Evolutionary conservation across 2,797 vertebrate genomes (phyloP), one percentile per base, ranked within the genome.

Genomic region (Graptemys geographica): DNA sequence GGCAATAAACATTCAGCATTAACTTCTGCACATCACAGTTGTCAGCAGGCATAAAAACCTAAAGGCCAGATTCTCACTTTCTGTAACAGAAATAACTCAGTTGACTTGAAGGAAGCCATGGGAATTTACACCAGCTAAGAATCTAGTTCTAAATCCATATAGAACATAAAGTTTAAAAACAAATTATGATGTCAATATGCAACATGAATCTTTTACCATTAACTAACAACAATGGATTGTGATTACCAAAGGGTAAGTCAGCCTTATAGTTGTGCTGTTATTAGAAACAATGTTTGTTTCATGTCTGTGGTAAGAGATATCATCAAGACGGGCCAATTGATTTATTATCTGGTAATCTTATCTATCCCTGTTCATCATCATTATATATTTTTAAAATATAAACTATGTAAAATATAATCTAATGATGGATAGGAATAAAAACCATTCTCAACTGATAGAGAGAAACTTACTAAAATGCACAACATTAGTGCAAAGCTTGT

Each of bases 181-280:
- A 5, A 13, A 79, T 84, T 80, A 28, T 84, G 88, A 80, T 82
- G 95, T 93, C 78, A 93, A 92, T 94, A 86, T 10, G 81, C 44
- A 55, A 33, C 18, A 96, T 95, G 94, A 94, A 83, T 93, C 93
- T 86, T 91, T 37, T n/a, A 83, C 28, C 69, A 95, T 93, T 52
- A 1, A 86, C 49, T 83, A 62, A 1, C 79, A 84, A 94, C 92
- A 59, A 83, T 18, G 79, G 65, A 81, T 88, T 94, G 69, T 19
- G 69, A 72, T 72, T 23, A 72, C 74, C 55, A 78, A 55, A 89
- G 93, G 83, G 78, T 90, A 86, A 83, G 90, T 44, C 87, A 93
- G 31, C 59, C 9, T 92, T 49, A 69, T 31, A 89, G 59, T 52
- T 56, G 0, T 0, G 18, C 82, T 83, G 5, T 81, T 94, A 76